Percentiles rank a stretch among this genome's conserved stretches.
Evolutionary conservation across 2,113 vertebrate species (phyloP).

Genomic region (Tor tambroides): DNA sequence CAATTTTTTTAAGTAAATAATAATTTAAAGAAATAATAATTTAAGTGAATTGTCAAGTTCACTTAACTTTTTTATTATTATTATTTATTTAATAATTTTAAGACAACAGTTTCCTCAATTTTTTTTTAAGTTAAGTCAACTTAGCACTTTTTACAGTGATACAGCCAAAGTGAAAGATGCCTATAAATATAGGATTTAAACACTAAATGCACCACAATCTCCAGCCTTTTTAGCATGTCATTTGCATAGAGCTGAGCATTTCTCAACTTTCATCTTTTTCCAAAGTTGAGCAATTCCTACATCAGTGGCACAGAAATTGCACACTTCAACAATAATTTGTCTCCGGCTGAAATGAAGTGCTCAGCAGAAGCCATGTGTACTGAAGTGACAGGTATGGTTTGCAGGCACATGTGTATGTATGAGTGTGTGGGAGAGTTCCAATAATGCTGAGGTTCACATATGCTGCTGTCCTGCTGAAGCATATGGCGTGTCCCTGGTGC

Average conservation of each 20-base stretch:
- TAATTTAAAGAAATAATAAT: no score
- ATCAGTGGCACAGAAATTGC: not conserved
- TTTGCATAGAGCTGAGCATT: not conserved
- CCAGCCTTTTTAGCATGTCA: not conserved
- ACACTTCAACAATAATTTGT: not conserved
- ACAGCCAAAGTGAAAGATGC: not conserved
- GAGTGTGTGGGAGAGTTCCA: conserved; percentile 21
- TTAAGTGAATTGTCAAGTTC: no score
- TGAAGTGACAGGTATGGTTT: conserved; percentile 10
- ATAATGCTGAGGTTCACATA: conserved; percentile 41
- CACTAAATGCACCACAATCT: not conserved
- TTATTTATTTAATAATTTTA: no score
- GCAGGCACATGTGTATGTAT: conserved; percentile 20
- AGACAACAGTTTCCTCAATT: no score
- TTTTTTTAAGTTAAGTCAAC: no score
- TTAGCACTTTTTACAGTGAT: no score
- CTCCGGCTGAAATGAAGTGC: not conserved
- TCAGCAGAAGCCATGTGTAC: not conserved
- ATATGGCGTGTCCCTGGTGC: conserved; percentile 54
- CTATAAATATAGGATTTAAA: not conserved
- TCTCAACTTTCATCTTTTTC: not conserved
- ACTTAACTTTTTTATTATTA: no score
- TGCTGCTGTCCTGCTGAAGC: conserved; percentile 48
- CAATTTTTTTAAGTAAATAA: no score
- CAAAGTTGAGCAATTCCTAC: not conserved